Evolutionary conservation across 2,113 vertebrate genomes (phyloP), one percentile per base, ranked within the genome.

Genomic region (Bucco capensis): DNA sequence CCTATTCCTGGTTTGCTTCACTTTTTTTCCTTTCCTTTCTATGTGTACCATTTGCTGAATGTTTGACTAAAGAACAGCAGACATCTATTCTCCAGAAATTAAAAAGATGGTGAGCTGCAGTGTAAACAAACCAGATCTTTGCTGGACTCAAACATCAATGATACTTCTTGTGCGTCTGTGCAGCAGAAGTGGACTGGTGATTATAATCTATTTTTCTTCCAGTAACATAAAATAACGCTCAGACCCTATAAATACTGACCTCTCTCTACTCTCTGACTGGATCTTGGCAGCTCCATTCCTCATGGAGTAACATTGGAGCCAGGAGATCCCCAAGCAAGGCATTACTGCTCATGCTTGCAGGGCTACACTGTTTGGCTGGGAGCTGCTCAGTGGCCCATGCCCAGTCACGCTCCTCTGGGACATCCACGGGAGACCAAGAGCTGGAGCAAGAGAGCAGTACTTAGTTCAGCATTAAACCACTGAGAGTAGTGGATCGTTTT

Each of bases 91-190:
- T 67, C 78, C 50, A 83, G 92, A 86, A 95, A 74, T 5, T 1
- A 64, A 67, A 77, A 91, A 74, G 27, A n/a, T 19, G 46, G 38
- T 0, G 0, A 79, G 56, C 38, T 62, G 47, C 0, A 0, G 69
- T 64, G 30, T 83, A 92, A 94, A 93, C 54, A 85, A 86, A 62
- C 2, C 25, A 86, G 9, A 38, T 85, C 40, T 85, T 90, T 37
- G 27, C 42, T 92, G 62, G 74, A 70, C 35, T 91, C 70, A 47
- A 74, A 57, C 35, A 30, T 46, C 58, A 54, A 75, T 2, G 57
- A 57, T 66, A 42, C 7, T 72, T 75, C 73, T 93, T 65, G 46
- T 67, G 37, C 0, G 0, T 69, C 78, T 86, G 73, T 66, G 54
- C 38, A 46, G n/a, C 54, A 89, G 28, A 76, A 86, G 46, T 25